phyloP scores from a whole-genome alignment of 1,140 invertebrate genomes.

The Littorina saxatilis region DNA sequence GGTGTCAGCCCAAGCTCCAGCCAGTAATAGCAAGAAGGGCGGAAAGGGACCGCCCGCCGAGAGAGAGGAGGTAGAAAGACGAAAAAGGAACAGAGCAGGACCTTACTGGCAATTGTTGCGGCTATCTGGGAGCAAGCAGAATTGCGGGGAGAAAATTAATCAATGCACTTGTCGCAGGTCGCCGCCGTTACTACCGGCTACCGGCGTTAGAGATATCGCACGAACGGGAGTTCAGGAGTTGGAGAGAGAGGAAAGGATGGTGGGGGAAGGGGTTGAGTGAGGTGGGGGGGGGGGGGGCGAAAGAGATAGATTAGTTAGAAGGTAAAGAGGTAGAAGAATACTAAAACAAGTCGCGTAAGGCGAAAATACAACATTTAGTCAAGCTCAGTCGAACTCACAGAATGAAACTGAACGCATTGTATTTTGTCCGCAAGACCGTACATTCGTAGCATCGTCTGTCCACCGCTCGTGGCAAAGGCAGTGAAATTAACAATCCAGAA shows the following conservation, averaged over 20 bases:
- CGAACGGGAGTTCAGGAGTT: background rate
- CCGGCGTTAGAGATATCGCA: conserved; percentile 14
- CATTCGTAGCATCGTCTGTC: no score
- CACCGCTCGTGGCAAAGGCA: no score
- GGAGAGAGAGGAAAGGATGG: background rate
- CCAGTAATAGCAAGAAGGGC: no score
- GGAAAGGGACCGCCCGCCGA: background rate
- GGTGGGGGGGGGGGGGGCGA: conserved; percentile 11
- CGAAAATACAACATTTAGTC: no score
- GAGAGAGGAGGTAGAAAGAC: background rate
- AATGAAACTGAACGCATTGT: no score
- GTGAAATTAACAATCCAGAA: no score
- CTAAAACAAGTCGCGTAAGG: no score
- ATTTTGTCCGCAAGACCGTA: no score
- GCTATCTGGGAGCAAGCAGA: background rate
- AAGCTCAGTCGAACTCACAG: no score
- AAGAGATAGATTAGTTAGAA: background rate
- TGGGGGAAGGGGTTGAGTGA: background rate
- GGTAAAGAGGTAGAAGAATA: background rate
- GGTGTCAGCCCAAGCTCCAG: no score
- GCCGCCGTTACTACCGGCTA: conserved; percentile 12
- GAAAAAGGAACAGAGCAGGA: background rate
- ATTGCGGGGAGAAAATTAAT: conserved; percentile 19
- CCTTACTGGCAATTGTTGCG: conserved; percentile 8
- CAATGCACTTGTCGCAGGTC: conserved; percentile 28